Evolutionary conservation across 1,140 invertebrate genomes (phyloP).

Genomic region (Drosophila sucinea): DNA sequence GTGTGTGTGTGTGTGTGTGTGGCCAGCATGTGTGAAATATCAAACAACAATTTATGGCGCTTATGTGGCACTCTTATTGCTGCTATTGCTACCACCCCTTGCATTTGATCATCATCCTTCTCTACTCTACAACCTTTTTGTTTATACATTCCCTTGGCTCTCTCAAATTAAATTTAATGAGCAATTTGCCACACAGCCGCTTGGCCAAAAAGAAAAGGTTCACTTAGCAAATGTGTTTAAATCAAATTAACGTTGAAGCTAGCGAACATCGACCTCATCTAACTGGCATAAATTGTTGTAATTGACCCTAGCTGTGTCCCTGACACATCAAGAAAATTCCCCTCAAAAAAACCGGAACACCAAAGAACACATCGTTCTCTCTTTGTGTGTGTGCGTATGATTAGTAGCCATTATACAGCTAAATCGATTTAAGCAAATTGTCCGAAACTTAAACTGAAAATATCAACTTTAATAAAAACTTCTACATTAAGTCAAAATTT

Average conservation of each 20-base stretch:
- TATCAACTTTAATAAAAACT: too few species aligned
- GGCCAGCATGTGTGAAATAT: conserved; percentile 75
- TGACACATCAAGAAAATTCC: conserved; percentile 5
- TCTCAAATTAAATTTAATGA: conserved; percentile 73
- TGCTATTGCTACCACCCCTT: conserved; percentile 37
- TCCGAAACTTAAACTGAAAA: too few species aligned
- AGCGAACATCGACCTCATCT: neutral
- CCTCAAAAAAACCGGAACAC: neutral
- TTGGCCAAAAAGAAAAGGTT: conserved; percentile 64
- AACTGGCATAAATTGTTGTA: conserved; percentile 55
- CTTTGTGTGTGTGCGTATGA: too few species aligned
- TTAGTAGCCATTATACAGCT: too few species aligned
- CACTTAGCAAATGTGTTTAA: conserved; percentile 68
- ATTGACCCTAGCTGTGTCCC: conserved; percentile 57
- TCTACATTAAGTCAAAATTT: too few species aligned
- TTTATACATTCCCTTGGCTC: conserved; percentile 11
- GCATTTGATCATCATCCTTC: neutral
- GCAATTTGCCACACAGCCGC: conserved; percentile 49
- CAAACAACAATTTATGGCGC: conserved; percentile 72
- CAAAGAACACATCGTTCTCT: neutral
- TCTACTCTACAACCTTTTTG: neutral
- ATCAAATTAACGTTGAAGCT: conserved; percentile 62
- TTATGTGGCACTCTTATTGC: conserved; percentile 60
- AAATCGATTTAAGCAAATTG: too few species aligned
- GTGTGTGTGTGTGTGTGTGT: conserved; percentile 24